Conservation (phyloP, 2,888 invertebrate species). For the Athrips mouffetella region DNA sequence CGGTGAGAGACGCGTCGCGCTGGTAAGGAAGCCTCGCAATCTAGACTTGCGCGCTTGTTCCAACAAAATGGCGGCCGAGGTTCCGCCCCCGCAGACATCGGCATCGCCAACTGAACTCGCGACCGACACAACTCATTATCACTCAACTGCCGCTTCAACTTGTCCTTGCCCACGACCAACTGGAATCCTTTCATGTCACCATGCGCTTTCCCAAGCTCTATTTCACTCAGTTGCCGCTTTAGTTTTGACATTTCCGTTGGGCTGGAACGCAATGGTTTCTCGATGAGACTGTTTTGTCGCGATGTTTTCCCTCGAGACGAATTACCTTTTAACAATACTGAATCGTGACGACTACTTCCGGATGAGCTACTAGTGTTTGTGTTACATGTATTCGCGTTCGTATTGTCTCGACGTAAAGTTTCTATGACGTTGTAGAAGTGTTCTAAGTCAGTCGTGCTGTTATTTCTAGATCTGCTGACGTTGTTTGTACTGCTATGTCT, state of each 20-base stretch:
- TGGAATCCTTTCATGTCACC: constrained; percentile 55
- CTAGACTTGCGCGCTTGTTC: constrained; percentile 53
- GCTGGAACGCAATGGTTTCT: constrained; percentile 42
- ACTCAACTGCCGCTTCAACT: constrained; percentile 64
- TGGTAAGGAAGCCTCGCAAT: constrained; percentile 47
- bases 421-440: constrained; percentile 66
- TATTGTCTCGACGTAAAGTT: constrained; percentile 48
- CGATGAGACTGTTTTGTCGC: constrained; percentile 61
- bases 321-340: constrained; percentile 31
- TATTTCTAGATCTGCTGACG: constrained; percentile 48
- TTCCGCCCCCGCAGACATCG: constrained; percentile 73
- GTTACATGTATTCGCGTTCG: constrained; percentile 33
- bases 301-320: constrained; percentile 34
- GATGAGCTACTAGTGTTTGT: constrained; percentile 60
- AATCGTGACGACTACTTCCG: constrained; percentile 47
- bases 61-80: constrained; percentile 58
- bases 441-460: constrained; percentile 52
- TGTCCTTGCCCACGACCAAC: constrained; percentile 61
- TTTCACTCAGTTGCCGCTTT: constrained; percentile 59
- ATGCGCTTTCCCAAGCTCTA: constrained; percentile 41
- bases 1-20: constrained; percentile 26
- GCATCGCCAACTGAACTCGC: constrained; percentile 61
- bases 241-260: constrained; percentile 42
- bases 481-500: constrained; percentile 57
- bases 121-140: constrained; percentile 61